phyloP scores from a whole-genome alignment of 2,888 invertebrate species.

The Drosophila tripunctata region DNA sequence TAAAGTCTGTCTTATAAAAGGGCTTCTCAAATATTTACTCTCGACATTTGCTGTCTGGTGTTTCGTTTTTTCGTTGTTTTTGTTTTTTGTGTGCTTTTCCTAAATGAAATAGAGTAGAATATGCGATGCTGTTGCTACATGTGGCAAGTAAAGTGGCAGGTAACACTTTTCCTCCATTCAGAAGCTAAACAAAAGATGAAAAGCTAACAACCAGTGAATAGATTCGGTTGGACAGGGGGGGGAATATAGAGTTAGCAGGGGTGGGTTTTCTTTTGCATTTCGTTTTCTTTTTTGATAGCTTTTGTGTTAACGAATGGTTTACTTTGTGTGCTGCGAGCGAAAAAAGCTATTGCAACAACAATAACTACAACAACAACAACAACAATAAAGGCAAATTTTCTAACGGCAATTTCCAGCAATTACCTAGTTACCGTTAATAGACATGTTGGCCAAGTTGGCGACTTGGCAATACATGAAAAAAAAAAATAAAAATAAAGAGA shows the following conservation, averaged over 20 bases:
- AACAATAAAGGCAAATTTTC: slow-evolving; percentile 65
- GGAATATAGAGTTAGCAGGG: too few relatives aligned
- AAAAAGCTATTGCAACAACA: slow-evolving; percentile 20
- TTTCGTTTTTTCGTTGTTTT: neutral
- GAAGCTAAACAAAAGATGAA: slow-evolving; percentile 31
- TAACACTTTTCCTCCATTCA: slow-evolving; percentile 52
- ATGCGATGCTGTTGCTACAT: slow-evolving; percentile 14
- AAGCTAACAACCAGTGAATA: neutral
- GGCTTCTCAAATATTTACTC: neutral
- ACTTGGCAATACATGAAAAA: slow-evolving; percentile 67
- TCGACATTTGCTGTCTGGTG: neutral
- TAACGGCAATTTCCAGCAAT: slow-evolving; percentile 79
- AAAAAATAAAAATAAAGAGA: too few relatives aligned
- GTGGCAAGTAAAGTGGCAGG: slow-evolving; percentile 17
- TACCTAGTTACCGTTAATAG: slow-evolving; percentile 80
- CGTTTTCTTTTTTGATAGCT: slow-evolving; percentile 20
- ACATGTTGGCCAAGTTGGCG: slow-evolving; percentile 78
- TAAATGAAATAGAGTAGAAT: slow-evolving; percentile 4
- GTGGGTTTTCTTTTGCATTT: slow-evolving; percentile 17
- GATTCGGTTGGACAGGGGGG: too few relatives aligned
- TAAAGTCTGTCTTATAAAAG: neutral
- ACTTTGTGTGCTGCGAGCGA: slow-evolving; percentile 30
- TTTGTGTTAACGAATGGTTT: slow-evolving; percentile 42
- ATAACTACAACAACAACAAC: slow-evolving; percentile 30
- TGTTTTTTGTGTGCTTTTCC: neutral